Evolutionary conservation across 1,140 invertebrate species (phyloP).

Genomic region (Drosophila kikkawai): DNA sequence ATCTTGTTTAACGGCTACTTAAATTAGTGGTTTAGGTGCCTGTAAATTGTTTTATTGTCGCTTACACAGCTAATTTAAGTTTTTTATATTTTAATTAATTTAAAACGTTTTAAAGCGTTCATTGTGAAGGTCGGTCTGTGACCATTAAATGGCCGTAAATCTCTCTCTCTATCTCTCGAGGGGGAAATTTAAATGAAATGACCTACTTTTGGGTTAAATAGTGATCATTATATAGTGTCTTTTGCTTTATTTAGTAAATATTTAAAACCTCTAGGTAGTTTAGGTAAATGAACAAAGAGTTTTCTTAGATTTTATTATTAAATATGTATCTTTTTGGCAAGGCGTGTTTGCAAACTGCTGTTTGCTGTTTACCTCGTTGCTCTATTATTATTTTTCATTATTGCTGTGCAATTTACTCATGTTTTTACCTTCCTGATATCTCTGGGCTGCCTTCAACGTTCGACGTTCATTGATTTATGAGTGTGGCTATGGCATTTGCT

Average conservation of each 20-base stretch:
- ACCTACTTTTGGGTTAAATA: neutral
- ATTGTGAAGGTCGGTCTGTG: conserved; percentile 1
- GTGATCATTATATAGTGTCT: neutral
- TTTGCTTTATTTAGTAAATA: neutral
- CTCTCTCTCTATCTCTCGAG: neutral
- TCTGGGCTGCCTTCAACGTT: conserved; percentile 38
- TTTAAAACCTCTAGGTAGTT: neutral
- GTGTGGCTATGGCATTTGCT: conserved; percentile 45
- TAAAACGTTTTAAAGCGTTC: conserved; percentile 22
- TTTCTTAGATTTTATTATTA: conserved; percentile 17
- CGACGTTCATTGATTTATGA: conserved; percentile 47
- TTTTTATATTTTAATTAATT: conserved; percentile 25
- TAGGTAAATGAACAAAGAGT: neutral
- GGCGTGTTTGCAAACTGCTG: conserved; percentile 24
- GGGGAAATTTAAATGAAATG: neutral
- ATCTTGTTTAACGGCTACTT: conserved; percentile 23
- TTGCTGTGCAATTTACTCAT: conserved; percentile 45
- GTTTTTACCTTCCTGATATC: conserved; percentile 41
- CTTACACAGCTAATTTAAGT: conserved; percentile 26
- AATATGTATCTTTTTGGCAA: conserved; percentile 16
- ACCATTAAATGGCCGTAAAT: neutral
- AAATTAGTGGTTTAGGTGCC: conserved; percentile 24
- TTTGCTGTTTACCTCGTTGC: conserved; percentile 12
- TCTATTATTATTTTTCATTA: conserved; percentile 47
- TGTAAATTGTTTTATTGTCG: conserved; percentile 31